Conservation (phyloP, 2,797 vertebrate genomes). For the Xiphophorus birchmanni region DNA sequence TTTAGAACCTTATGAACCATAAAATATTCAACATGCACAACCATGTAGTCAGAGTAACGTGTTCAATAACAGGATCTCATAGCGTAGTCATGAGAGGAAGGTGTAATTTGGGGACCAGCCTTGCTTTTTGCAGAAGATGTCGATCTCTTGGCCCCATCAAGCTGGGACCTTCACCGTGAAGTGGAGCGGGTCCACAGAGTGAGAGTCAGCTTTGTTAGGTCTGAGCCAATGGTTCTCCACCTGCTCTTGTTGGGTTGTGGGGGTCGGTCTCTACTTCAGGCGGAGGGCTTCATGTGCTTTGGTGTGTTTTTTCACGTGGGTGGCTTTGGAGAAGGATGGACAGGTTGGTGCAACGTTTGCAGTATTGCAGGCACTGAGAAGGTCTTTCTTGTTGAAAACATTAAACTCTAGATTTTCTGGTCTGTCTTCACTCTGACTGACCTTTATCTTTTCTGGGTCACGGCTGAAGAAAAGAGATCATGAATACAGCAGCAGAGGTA, state of each 20-base stretch:
- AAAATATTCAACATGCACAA: background rate
- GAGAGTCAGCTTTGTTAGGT: background rate
- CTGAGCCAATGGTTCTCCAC: background rate
- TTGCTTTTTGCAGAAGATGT: background rate
- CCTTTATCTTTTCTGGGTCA: background rate
- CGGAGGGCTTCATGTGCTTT: background rate
- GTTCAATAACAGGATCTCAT: background rate
- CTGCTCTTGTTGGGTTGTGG: background rate
- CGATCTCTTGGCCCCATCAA: background rate
- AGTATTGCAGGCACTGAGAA: background rate
- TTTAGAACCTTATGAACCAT: background rate
- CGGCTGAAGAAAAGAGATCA: background rate
- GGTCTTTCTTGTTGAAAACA: background rate
- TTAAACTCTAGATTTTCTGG: background rate
- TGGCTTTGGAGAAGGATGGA: background rate
- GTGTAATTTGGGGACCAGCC: background rate
- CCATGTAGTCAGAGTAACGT: background rate
- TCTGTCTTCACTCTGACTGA: background rate
- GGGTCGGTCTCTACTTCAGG: background rate
- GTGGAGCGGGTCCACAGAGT: background rate
- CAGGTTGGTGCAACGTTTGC: background rate
- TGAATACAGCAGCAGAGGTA: background rate
- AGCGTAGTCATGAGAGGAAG: background rate
- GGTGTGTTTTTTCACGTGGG: background rate
- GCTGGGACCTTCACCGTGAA: background rate